Conservation (phyloP, 2,797 vertebrate genomes). For the Pseudopleuronectes americanus region DNA sequence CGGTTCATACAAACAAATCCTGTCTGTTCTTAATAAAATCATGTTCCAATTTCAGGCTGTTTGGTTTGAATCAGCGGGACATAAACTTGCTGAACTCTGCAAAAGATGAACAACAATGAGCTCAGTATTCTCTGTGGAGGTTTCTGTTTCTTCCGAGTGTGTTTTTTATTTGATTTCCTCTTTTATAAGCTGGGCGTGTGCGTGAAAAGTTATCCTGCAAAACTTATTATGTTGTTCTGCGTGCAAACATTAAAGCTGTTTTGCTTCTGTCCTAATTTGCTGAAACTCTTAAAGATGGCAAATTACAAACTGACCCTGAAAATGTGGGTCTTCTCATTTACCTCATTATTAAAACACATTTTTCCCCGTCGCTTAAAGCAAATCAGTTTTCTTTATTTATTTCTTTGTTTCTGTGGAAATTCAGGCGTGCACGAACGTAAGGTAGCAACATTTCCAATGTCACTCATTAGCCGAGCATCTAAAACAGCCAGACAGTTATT, state of each 20-base stretch:
- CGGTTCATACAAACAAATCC: constrained; percentile 34
- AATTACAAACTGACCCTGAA: constrained; percentile 26
- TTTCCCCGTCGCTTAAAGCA: constrained; percentile 2
- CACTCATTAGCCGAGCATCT: constrained; percentile 65
- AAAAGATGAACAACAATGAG: constrained; percentile 52
- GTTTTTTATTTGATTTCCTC: constrained; percentile 40
- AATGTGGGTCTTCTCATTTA: constrained; percentile 6
- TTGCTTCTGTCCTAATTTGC: background rate
- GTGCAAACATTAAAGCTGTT: constrained; percentile 24
- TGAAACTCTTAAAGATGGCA: background rate
- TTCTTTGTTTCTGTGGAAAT: constrained; percentile 39
- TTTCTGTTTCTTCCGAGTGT: constrained; percentile 28
- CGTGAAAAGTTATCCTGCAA: constrained; percentile 21
- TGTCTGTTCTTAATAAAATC: constrained; percentile 58
- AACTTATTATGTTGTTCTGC: constrained; percentile 11
- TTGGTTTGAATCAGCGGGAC: constrained; percentile 51
- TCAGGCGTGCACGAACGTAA: constrained; percentile 42
- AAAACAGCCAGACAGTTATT: constrained; percentile 62
- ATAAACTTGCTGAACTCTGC: constrained; percentile 48
- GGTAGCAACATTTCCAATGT: constrained; percentile 54
- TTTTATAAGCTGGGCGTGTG: constrained; percentile 34
- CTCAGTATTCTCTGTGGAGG: constrained; percentile 42
- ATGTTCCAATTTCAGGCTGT: constrained; percentile 41
- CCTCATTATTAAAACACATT: background rate
- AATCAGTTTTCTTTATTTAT: background rate